Evolutionary conservation across 2,113 vertebrate species (phyloP), one percentile per base, ranked within the genome.

Genomic region (Salvator merianae): DNA sequence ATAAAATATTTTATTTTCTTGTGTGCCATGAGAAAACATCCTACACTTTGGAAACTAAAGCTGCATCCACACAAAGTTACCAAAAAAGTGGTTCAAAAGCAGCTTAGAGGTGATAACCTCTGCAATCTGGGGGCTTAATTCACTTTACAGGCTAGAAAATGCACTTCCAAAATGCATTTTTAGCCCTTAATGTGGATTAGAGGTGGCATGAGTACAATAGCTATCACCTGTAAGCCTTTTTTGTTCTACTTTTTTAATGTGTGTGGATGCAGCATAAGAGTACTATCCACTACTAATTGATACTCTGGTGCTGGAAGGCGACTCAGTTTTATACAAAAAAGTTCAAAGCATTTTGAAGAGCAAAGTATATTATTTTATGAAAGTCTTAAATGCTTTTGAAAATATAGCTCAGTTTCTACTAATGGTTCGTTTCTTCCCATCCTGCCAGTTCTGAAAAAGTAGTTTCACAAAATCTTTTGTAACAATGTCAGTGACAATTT

Each of bases 301-400:
- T 89, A 90, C 81, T 10, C 10, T 88, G 72, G 91, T 82, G 40
- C 36, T 1, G 88, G 81, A 90, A 84, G 43, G 18, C 16, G 65
- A 71, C 43, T 86, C 38, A 72, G 12, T 82, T 84, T 85, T 66
- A 87, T 55, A 84, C 18, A 65, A 77, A 77, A 66, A 43, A 47
- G 43, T 9, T 47, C 43, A 47, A 47, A 81, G 24, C 50, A 84
- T 30, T 22, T 30, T 22, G 32, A 82, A 72, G 69, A 79, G 30
- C 63, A 83, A 71, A 86, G 65, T 43, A 43, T 55, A 55, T 24
- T 32, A 71, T 9, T 77, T 83, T 81, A 28, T 50, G 73, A 2
- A 43, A n/a, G 30, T 47, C 18, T 68, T 34, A 50, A 47, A 55
- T 72, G 34, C 24, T 59, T 72, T 34, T 82, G 50, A 59, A 82